Evolutionary conservation across 2,888 invertebrate species (phyloP).

Genomic region (Sisyra terminalis): DNA sequence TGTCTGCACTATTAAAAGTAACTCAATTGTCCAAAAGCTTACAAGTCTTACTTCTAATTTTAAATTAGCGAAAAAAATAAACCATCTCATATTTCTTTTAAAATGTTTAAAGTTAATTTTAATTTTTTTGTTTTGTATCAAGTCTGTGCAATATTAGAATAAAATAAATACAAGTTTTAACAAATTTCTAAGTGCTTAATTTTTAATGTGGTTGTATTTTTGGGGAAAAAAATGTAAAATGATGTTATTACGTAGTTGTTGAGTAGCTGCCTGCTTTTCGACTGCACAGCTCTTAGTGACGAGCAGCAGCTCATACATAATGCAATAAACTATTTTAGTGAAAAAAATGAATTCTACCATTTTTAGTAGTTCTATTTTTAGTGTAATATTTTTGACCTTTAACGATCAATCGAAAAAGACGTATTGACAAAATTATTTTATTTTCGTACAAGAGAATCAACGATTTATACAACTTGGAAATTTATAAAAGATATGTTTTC

Average conservation of each 20-base stretch:
- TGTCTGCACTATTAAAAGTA: slow-evolving; percentile 4
- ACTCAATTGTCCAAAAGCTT: neutral
- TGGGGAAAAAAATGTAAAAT: slow-evolving; percentile 1
- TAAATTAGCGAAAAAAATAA: no score
- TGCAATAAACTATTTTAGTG: slow-evolving; percentile 7
- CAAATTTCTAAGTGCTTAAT: slow-evolving; percentile 3
- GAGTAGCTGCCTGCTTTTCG: slow-evolving; percentile 8
- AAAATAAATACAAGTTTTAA: neutral
- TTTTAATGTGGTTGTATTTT: slow-evolving; percentile 5
- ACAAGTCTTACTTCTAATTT: slow-evolving; percentile 1
- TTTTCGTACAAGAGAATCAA: no score
- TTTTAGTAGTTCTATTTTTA: no score
- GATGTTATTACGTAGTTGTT: slow-evolving; percentile 5
- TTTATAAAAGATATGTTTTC: no score
- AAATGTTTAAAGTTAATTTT: no score
- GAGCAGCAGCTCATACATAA: slow-evolving; percentile 8
- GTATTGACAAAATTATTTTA: no score
- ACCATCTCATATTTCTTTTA: no score
- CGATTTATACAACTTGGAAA: no score
- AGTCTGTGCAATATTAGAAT: slow-evolving; percentile 2
- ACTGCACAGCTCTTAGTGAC: slow-evolving; percentile 6
- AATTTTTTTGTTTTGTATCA: slow-evolving; percentile 1
- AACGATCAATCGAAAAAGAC: no score
- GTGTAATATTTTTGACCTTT: no score
- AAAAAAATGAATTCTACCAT: neutral